Percentiles rank a stretch among this genome's conserved stretches.
These are phyloP conservation scores for Philereme transversata DNA, from an alignment of 2,888 invertebrate species.

Conservation along the genomic window DNA sequence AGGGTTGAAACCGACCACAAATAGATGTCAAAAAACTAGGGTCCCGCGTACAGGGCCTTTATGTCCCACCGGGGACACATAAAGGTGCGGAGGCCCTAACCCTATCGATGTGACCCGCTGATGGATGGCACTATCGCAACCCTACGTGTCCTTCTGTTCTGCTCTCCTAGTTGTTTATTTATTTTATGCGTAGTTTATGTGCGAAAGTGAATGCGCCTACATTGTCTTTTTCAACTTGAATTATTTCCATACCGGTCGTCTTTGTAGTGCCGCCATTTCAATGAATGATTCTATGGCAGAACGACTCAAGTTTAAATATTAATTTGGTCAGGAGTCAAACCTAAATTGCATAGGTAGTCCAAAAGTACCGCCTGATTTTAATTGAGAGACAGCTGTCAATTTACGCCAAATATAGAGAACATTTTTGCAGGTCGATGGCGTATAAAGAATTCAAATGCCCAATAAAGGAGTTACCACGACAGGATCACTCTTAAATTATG, in stretches of 20 bases:
- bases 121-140: constrained; percentile 79
- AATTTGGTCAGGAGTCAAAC: constrained; percentile 7
- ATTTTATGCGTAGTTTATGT: constrained; percentile 78
- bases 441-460: constrained; percentile 75
- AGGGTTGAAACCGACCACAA: constrained; percentile 77
- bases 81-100: constrained; percentile 82
- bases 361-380: constrained; percentile 44
- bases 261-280: constrained; percentile 27
- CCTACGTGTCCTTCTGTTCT: constrained; percentile 73
- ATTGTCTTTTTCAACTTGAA: constrained; percentile 36
- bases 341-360: constrained; percentile 4
- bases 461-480: constrained; percentile 63
- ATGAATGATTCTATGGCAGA: constrained; percentile 10
- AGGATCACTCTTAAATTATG: constrained; percentile 75
- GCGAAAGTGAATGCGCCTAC: constrained; percentile 55
- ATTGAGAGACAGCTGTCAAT: constrained; percentile 76
- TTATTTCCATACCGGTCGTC: constrained; percentile 30
- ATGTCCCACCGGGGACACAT: constrained; percentile 80
- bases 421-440: constrained; percentile 59
- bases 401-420: constrained; percentile 51
- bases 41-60: constrained; percentile 72
- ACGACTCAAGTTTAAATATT: constrained; percentile 6
- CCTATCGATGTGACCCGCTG: constrained; percentile 82
- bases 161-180: constrained; percentile 74
- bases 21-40: constrained; percentile 83